phyloP scores from a whole-genome alignment of 2,888 invertebrate species.

The Ochlodes sylvanus region DNA sequence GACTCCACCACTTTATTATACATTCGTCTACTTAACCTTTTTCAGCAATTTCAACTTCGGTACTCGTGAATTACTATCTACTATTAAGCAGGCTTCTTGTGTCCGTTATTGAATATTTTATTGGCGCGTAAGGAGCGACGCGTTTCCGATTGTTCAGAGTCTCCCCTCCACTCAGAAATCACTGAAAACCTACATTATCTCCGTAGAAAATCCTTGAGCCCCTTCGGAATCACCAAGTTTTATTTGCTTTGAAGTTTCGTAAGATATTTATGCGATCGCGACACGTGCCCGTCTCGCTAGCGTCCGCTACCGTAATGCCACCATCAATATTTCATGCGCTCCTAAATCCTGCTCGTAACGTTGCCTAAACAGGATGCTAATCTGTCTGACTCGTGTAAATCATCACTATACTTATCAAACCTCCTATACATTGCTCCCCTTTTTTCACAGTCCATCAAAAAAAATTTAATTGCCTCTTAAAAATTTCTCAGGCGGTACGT shows the following conservation, averaged over 20 bases:
- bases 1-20: slow-evolving; percentile 5
- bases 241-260: slow-evolving; percentile 29
- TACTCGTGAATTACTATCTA: background rate
- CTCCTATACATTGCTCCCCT: slow-evolving; percentile 32
- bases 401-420: slow-evolving; percentile 36
- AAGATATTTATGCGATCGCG: slow-evolving; percentile 27
- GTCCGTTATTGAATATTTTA: slow-evolving; percentile 3
- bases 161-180: background rate
- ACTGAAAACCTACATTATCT: background rate
- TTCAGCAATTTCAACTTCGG: background rate
- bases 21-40: slow-evolving; percentile 3
- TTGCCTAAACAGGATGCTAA: slow-evolving; percentile 55
- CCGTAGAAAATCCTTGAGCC: background rate
- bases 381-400: slow-evolving; percentile 49
- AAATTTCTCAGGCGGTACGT: no score
- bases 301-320: slow-evolving; percentile 45
- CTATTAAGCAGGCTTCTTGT: background rate
- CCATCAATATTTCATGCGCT: slow-evolving; percentile 66
- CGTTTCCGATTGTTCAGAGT: slow-evolving; percentile 9
- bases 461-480: slow-evolving; percentile 40
- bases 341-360: slow-evolving; percentile 57
- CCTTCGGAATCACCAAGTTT: slow-evolving; percentile 13
- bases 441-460: slow-evolving; percentile 36
- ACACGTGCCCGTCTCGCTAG: slow-evolving; percentile 36
- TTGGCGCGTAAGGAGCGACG: background rate